Evolutionary conservation across 2,113 vertebrate genomes (phyloP).

Genomic region (Corvus moneduloides): DNA sequence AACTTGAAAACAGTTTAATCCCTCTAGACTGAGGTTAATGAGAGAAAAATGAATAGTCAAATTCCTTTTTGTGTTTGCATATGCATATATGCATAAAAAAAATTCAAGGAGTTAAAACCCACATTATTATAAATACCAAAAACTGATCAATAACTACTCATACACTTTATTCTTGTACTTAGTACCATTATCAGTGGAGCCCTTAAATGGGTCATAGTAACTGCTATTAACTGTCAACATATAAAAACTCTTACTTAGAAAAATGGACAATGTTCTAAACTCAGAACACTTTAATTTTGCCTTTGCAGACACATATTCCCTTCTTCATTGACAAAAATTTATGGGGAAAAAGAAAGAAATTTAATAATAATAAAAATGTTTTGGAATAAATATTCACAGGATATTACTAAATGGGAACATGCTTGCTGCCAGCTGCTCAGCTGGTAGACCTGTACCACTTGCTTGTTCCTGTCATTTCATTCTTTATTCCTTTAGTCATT

Average conservation of each 20-base stretch:
- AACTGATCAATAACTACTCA: slow-evolving; percentile 1
- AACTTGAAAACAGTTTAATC: slow-evolving; percentile 19
- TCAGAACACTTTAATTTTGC: neutral
- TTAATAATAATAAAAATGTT: neutral
- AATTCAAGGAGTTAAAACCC: neutral
- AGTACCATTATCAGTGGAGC: slow-evolving; percentile 12
- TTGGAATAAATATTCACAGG: slow-evolving; percentile 30
- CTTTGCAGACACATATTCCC: neutral
- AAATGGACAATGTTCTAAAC: neutral
- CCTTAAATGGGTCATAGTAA: neutral
- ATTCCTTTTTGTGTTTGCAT: neutral
- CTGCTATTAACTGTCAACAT: neutral
- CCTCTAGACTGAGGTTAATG: neutral
- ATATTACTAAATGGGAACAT: neutral
- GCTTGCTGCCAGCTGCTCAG: neutral
- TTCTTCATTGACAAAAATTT: neutral
- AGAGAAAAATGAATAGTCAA: neutral
- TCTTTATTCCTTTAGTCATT: neutral
- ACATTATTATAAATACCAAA: slow-evolving; percentile 37
- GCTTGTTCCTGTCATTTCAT: neutral
- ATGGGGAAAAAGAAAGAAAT: neutral
- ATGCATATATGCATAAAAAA: neutral
- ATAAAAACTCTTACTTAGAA: neutral
- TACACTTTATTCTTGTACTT: slow-evolving; percentile 23
- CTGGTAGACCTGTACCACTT: neutral